Conservation (phyloP, 2,888 invertebrate species). For the Yponomeuta cagnagella region DNA sequence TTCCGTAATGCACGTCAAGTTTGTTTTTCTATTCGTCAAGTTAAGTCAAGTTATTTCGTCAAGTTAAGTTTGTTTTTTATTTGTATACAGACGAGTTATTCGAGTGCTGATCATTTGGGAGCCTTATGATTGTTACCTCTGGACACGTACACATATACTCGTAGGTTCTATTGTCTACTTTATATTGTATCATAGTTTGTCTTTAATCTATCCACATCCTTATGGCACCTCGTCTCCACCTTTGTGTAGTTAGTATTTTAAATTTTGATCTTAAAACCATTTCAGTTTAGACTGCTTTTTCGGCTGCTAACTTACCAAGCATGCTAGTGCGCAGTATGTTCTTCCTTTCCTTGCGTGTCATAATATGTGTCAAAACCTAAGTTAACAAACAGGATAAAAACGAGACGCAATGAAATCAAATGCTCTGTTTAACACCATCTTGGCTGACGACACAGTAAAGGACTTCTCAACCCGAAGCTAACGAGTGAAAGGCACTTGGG, state of each 20-base stretch:
- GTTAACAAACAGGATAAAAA: neutral
- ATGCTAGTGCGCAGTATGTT: neutral
- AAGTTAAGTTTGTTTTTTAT: conserved; percentile 32
- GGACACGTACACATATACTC: conserved; percentile 40
- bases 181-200: neutral
- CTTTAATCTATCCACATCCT: neutral
- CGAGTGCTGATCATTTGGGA: conserved; percentile 57
- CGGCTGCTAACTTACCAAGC: neutral
- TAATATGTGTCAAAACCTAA: neutral
- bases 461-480: neutral
- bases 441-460: neutral
- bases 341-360: neutral
- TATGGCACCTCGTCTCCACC: neutral
- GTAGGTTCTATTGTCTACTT: conserved; percentile 37
- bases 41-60: conserved; percentile 17
- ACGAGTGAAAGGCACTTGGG: neutral
- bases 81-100: conserved; percentile 65
- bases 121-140: conserved; percentile 43
- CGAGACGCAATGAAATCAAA: neutral
- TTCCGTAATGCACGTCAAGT: conserved; percentile 7
- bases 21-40: conserved; percentile 41
- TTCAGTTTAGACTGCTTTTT: neutral
- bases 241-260: conserved; percentile 8
- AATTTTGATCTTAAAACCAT: neutral
- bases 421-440: conserved; percentile 2